A percentile compares a stretch with the other conserved stretches of the same genome.
Conservation (phyloP, 1,140 invertebrate genomes). For the Saccostrea echinata region DNA sequence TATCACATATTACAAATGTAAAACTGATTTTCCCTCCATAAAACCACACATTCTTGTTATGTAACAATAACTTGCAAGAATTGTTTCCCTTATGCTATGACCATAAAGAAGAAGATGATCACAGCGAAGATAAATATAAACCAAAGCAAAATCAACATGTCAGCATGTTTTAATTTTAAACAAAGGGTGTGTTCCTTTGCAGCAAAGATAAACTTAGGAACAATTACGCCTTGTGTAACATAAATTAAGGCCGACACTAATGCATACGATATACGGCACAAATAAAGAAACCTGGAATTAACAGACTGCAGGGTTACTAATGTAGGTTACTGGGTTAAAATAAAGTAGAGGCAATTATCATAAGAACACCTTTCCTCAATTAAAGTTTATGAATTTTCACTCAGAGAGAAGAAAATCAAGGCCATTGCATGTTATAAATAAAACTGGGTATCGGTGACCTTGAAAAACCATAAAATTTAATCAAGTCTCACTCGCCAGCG, state of each 20-base stretch:
- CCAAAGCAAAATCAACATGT: background rate
- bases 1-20: too few species aligned
- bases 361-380: background rate
- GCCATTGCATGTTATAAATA: background rate
- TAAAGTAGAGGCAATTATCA: background rate
- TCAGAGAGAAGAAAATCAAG: background rate
- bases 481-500: too few species aligned
- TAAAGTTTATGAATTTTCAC: background rate
- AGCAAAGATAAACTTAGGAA: background rate
- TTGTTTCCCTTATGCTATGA: conserved; percentile 87
- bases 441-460: background rate
- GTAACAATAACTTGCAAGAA: conserved; percentile 83
- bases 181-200: background rate
- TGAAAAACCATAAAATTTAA: too few species aligned
- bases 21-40: too few species aligned
- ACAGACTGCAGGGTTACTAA: background rate
- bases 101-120: background rate
- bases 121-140: background rate
- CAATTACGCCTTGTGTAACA: background rate
- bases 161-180: background rate
- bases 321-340: background rate
- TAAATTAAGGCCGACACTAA: background rate
- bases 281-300: background rate
- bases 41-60: too few species aligned
- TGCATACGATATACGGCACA: background rate